Evolutionary conservation across 1,140 invertebrate species (phyloP).

Genomic region (Armadillidium nasatum): DNA sequence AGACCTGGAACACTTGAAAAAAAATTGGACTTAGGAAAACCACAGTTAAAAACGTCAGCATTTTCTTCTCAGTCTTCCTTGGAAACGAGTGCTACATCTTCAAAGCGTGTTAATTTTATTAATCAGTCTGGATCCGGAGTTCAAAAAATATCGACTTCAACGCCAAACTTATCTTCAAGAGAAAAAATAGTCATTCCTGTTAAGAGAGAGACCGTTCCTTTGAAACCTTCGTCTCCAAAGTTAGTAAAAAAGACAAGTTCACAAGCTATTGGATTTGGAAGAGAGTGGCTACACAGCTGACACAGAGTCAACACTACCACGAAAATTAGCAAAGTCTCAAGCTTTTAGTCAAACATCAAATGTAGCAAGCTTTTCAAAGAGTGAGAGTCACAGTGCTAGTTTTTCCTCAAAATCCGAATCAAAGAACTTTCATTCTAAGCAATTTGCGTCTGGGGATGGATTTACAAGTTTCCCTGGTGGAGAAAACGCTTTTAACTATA

Average conservation of each 20-base stretch:
- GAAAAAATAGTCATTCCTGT: conserved; percentile 23
- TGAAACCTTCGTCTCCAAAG: conserved; percentile 58
- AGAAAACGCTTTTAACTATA: neutral
- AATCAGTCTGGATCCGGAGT: neutral
- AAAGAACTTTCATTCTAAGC: conserved; percentile 23
- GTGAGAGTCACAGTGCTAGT: conserved; percentile 36
- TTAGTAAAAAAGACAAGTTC: conserved; percentile 48
- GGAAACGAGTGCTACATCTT: neutral
- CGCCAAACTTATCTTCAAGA: conserved; percentile 12
- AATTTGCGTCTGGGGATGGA: no score
- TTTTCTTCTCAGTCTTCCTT: neutral
- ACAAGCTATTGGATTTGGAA: conserved; percentile 49
- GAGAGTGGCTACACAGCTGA: conserved; percentile 68
- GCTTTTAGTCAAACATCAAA: conserved; percentile 21
- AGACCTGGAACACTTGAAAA: no score
- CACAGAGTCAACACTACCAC: conserved; percentile 47
- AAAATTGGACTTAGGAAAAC: no score
- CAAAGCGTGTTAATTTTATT: neutral
- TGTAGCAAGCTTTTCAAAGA: conserved; percentile 34
- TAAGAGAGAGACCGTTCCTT: conserved; percentile 26
- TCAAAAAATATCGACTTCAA: conserved; percentile 18
- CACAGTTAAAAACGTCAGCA: neutral
- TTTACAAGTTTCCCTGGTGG: neutral
- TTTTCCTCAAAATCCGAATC: conserved; percentile 35
- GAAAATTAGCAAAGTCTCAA: conserved; percentile 31